phyloP scores from a whole-genome alignment of 1,140 invertebrate genomes.

The Ptiloglossa arizonensis region DNA sequence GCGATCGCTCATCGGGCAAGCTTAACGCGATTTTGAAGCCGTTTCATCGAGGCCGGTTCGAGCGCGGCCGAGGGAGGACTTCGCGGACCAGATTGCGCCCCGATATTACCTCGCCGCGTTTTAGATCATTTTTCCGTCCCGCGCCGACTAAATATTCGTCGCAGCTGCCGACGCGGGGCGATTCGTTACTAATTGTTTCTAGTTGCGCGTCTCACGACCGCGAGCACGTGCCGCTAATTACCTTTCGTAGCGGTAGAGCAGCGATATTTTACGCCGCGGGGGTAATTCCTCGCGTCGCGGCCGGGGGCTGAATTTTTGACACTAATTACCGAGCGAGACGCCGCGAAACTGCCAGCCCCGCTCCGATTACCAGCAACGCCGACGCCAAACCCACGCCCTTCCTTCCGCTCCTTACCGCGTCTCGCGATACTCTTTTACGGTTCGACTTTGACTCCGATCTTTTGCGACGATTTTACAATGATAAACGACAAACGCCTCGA shows the following conservation, averaged over 20 bases:
- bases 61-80: not conserved
- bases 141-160: conserved; percentile 39
- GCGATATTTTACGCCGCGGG: conserved; percentile 54
- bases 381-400: too few relatives aligned
- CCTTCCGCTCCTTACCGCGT: too few relatives aligned
- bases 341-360: not conserved
- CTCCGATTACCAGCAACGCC: not conserved
- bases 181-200: conserved; percentile 64
- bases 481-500: not conserved
- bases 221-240: conserved; percentile 65
- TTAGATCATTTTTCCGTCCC: conserved; percentile 46
- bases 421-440: not conserved
- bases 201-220: conserved; percentile 50
- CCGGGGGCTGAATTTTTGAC: conserved; percentile 48
- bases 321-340: conserved; percentile 53
- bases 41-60: not conserved
- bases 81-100: conserved; percentile 6
- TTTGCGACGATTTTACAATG: conserved; percentile 2
- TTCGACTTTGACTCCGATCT: not conserved
- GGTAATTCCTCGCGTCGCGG: conserved; percentile 38
- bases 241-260: conserved; percentile 55
- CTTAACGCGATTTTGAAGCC: not conserved
- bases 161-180: conserved; percentile 46
- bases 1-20: too few relatives aligned
- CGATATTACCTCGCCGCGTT: conserved; percentile 26